Evolutionary conservation across 1,140 invertebrate genomes (phyloP), one percentile per base, ranked within the genome.

Genomic region (Glomeris maerens): DNA sequence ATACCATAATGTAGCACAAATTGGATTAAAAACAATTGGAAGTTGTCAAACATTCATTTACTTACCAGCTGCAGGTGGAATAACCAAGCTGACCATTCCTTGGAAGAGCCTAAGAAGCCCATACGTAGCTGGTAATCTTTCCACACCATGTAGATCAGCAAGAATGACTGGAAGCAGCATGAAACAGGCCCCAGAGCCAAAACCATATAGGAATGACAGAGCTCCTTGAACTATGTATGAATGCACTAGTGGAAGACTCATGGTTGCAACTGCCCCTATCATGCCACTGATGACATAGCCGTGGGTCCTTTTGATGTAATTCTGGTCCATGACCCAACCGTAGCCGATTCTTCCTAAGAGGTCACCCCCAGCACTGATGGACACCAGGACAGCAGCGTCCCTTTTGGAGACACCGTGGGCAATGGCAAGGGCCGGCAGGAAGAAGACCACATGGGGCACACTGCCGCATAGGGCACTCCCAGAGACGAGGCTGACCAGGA

Each of bases 261-360:
- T 23, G 2, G 49, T 44, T 27, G 27, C 49, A 17, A 31, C 21
- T 2, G 49, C 41, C 13, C 14, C 10, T 4, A 31, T 27, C 2
- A 29, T 22, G 38, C 27, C 21, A 28, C 49, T 50, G 23, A 80
- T 62, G 31, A 80, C 77, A 44, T 80, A 81, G 27, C 76, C 78
- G 66, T 80, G 80, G 59, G 76, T 73, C 41, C 78, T 71, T 60
- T 79, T 76, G 52, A 82, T 80, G 0, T 83, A 62, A 54, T 79
- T 78, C 27, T 81, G 59, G 62, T 84, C 81, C 2, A 78, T 79
- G 0, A 84, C 61, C 69, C 75, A 81, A 1, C 80, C 80, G 0
- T 81, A 69, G 1, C 78, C 76, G 3, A 84, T 67, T 42, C 80
- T 69, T 0, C 81, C 80, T 49, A 73, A 74, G 0, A 84, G 62